These are phyloP conservation scores for Phoenoteleia sp. DNA, from an alignment of 2,888 invertebrate species.

Conservation along the genomic window DNA sequence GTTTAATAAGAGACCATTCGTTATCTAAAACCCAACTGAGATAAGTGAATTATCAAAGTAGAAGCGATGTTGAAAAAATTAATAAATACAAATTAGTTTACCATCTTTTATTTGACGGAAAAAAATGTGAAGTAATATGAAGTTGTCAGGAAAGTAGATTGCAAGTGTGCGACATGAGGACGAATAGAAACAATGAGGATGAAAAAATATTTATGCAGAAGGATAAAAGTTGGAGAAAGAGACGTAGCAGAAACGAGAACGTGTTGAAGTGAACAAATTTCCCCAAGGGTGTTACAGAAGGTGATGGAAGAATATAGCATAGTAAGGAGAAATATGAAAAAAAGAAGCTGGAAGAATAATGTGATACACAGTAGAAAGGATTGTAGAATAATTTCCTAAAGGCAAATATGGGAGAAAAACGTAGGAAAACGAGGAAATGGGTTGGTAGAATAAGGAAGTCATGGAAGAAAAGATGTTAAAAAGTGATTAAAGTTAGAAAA, in stretches of 20 bases:
- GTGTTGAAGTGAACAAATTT: conserved; percentile 46
- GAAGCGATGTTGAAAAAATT: neutral
- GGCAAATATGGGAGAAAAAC: neutral
- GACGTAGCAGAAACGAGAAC: conserved; percentile 21
- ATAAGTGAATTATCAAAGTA: too few relatives aligned
- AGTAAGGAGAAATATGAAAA: conserved; percentile 14
- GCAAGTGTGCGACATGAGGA: neutral
- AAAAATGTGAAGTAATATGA: too few relatives aligned
- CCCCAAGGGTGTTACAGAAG: conserved; percentile 24
- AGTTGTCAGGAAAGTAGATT: neutral
- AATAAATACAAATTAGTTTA: too few relatives aligned
- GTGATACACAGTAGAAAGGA: neutral
- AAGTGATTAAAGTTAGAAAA: neutral
- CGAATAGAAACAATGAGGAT: conserved; percentile 6
- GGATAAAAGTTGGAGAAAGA: neutral
- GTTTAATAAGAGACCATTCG: neutral
- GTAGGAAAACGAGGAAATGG: neutral
- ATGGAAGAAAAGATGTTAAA: neutral
- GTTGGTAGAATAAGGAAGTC: neutral
- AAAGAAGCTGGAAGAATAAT: conserved; percentile 38
- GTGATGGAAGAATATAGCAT: conserved; percentile 3
- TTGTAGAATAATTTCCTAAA: conserved; percentile 14
- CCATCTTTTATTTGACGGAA: too few relatives aligned
- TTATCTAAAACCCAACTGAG: neutral
- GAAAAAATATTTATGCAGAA: conserved; percentile 21